Percentiles rank a stretch among this genome's conserved stretches.
phyloP scores from a whole-genome alignment of 1,140 invertebrate species.

The Bombus waltoni region DNA sequence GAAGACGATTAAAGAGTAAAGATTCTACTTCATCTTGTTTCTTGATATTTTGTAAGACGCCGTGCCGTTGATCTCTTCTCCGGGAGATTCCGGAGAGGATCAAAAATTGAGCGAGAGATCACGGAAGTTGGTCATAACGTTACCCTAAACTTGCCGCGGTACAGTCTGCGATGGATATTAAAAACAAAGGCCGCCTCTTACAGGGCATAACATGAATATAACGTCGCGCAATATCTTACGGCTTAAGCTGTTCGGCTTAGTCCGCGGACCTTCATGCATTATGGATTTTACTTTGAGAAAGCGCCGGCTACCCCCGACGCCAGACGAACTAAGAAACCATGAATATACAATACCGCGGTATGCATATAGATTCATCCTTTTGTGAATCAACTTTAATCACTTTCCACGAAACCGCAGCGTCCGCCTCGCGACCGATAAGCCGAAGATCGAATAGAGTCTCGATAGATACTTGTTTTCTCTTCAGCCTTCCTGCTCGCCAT shows the following conservation, averaged over 20 bases:
- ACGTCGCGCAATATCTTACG: conserved; percentile 80
- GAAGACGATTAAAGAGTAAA: background rate
- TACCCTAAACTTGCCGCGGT: conserved; percentile 53
- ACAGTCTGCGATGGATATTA: conserved; percentile 77
- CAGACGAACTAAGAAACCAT: conserved; percentile 81
- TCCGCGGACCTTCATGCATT: conserved; percentile 81
- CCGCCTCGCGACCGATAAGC: conserved; percentile 12
- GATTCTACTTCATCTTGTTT: background rate
- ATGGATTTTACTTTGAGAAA: conserved; percentile 81
- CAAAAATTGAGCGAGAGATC: conserved; percentile 25
- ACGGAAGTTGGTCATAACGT: conserved; percentile 59
- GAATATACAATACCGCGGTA: conserved; percentile 82
- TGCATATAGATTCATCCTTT: conserved; percentile 77
- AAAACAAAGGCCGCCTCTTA: conserved; percentile 79
- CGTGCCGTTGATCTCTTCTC: background rate
- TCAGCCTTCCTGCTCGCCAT: background rate
- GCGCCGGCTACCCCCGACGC: conserved; percentile 62
- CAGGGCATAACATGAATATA: conserved; percentile 82
- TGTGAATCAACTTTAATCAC: conserved; percentile 78
- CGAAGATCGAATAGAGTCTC: conserved; percentile 14
- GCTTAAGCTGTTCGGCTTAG: conserved; percentile 77
- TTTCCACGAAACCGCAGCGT: conserved; percentile 35
- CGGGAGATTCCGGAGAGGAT: conserved; percentile 2
- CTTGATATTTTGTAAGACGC: background rate
- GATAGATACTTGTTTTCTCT: background rate